Evolutionary conservation across 2,113 vertebrate species (phyloP).

Genomic region (Hemiscyllium ocellatum): DNA sequence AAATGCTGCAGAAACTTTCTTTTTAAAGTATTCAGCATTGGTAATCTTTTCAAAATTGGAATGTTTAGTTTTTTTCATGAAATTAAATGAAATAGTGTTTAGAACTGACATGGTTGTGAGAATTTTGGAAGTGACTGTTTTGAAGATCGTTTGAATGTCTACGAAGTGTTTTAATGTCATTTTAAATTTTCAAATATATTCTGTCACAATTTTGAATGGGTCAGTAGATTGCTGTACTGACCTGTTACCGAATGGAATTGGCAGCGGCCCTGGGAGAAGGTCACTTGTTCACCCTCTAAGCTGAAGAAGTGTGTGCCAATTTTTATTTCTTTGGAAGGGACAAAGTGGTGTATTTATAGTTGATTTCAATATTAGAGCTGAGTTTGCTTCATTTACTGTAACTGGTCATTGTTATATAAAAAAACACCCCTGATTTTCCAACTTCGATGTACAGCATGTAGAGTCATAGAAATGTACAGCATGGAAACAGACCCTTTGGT

Average conservation of each 20-base stretch:
- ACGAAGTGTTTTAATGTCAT: not conserved
- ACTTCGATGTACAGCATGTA: not conserved
- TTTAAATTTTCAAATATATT: not conserved
- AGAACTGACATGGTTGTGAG: not conserved
- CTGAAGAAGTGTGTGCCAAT: not conserved
- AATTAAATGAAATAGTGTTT: not conserved
- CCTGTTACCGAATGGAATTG: conserved; percentile 10
- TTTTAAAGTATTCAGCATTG: not conserved
- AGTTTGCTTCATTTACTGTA: conserved; percentile 11
- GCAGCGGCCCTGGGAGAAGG: conserved; percentile 29
- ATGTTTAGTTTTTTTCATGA: not conserved
- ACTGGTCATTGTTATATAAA: not conserved
- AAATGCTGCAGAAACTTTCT: not conserved
- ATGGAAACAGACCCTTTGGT: too few relatives aligned
- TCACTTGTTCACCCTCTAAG: conserved; percentile 1
- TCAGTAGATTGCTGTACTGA: not conserved
- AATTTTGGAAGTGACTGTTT: not conserved
- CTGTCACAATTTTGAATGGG: not conserved
- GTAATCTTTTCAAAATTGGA: not conserved
- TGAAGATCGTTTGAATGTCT: not conserved
- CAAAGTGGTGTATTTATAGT: not conserved
- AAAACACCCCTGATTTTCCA: not conserved
- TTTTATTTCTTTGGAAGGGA: not conserved
- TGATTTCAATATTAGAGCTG: not conserved
- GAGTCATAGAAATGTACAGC: too few relatives aligned